A percentile compares a stretch with the other conserved stretches of the same genome.
Evolutionary conservation across 2,888 invertebrate genomes (phyloP).

Genomic region (Scaptomyza flava): DNA sequence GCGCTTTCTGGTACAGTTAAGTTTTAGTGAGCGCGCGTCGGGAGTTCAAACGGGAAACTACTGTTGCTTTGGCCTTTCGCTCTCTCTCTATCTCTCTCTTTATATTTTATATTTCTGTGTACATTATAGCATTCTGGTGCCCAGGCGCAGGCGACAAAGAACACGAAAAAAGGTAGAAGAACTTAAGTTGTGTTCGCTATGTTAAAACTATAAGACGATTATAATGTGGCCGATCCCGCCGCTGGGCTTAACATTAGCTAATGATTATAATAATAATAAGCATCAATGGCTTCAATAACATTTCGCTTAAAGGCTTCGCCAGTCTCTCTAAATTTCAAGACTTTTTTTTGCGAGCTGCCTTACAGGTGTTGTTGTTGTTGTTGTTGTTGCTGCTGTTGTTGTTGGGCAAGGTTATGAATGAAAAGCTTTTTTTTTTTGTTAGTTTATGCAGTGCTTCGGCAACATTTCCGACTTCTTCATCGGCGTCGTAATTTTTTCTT

Average conservation of each 20-base stretch:
- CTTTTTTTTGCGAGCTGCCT: not conserved
- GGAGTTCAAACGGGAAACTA: constrained; percentile 34
- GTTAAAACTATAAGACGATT: constrained; percentile 64
- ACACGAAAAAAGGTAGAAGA: not conserved
- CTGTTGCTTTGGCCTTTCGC: constrained; percentile 2
- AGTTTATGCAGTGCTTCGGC: constrained; percentile 44
- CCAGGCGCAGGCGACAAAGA: constrained; percentile 36
- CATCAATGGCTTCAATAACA: constrained; percentile 4
- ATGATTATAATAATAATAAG: constrained; percentile 17
- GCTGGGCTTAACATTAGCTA: not conserved
- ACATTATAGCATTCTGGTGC: constrained; percentile 29
- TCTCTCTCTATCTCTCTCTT: not conserved
- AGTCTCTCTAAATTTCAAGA: not conserved
- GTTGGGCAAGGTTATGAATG: constrained; percentile 82
- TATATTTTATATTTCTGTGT: not conserved
- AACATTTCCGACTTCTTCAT: constrained; percentile 37
- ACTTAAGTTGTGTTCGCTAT: constrained; percentile 22
- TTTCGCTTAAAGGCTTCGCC: constrained; percentile 1
- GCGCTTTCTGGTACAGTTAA: constrained; percentile 22
- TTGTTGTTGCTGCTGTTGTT: constrained; percentile 33
- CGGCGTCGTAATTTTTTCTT: constrained; percentile 6
- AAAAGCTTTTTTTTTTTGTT: constrained; percentile 75
- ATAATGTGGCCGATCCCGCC: constrained; percentile 23
- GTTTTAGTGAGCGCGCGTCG: constrained; percentile 30
- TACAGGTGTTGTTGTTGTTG: constrained; percentile 14